These are phyloP conservation scores for Coreoperca whiteheadi DNA, from an alignment of 2,113 vertebrate genomes.

Conservation along the genomic window DNA sequence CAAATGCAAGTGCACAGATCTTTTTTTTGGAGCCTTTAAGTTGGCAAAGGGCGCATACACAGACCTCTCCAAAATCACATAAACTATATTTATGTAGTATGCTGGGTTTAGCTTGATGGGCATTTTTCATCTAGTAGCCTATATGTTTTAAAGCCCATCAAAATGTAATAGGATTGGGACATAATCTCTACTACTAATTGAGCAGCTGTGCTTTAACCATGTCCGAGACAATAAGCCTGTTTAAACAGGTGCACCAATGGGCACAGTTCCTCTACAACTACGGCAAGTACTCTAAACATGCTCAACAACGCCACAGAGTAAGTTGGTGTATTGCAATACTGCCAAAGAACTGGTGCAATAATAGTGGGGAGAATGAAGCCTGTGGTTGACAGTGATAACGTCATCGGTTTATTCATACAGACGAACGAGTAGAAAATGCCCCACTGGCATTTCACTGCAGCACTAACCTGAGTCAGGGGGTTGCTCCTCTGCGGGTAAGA, in stretches of 20 bases:
- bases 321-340: too few species aligned
- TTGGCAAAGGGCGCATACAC: not conserved
- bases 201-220: not conserved
- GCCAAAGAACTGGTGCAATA: not conserved
- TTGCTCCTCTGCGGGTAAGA: conserved; percentile 86
- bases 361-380: not conserved
- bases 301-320: not conserved
- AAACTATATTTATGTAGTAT: not conserved
- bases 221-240: too few species aligned
- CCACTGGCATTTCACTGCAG: not conserved
- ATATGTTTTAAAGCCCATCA: not conserved
- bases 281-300: not conserved
- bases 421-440: not conserved
- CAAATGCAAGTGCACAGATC: not conserved
- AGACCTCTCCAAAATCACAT: not conserved
- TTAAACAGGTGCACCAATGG: not conserved
- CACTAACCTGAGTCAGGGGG: conserved; percentile 83
- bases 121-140: not conserved
- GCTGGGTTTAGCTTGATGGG: not conserved
- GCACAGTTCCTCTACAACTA: not conserved
- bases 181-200: not conserved
- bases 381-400: too few species aligned
- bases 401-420: not conserved
- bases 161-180: not conserved
- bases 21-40: not conserved